Evolutionary conservation across 2,113 vertebrate species (phyloP), one percentile per base, ranked within the genome.

Genomic region (Edolisoma coerulescens): DNA sequence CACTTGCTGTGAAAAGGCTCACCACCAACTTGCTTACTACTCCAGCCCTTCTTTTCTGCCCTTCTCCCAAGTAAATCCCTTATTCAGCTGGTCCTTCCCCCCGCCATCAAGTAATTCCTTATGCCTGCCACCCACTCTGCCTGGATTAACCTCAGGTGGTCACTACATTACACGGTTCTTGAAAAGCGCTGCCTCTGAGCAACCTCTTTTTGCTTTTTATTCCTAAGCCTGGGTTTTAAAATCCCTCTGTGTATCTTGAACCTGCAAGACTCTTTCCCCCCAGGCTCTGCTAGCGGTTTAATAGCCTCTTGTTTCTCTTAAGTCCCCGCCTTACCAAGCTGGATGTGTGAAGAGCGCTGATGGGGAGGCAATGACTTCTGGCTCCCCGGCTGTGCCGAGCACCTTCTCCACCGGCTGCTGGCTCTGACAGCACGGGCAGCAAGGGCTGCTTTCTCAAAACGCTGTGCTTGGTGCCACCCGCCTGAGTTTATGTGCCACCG

Each of bases 81-180:
- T 92, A 95, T 96, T 96, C 96, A 96, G 85, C 86, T 56, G 68
- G 80, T 64, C 88, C 11, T 0, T 87, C 90, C 92, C 90, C 76
- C 81, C 3, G 30, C 96, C 92, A 88, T 96, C 92, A 84, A 95
- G 67, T 85, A 84, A 95, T 94, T 96, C 82, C 75, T 65, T 90
- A 80, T 93, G 90, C 89, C 24, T 93, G 84, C 94, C 96, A 97
- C 91, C 96, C 94, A 96, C 94, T 84, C 94, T 93, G 94, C 88
- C 75, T 88, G 95, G 91, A 96, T 97, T 96, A 97, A 96, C 95
- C 95, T 97, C 93, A 97, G 95, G 90, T 97, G 93, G 96, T 96
- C 95, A 95, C 93, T 87, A 84, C 84, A 57, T 69, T 26, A 69
- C 87, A 94, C 9, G 39, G 91, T 96, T 90, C 95, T 96, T 94